Evolutionary conservation across 2,113 vertebrate species (phyloP).

Genomic region (Rhinolophus sinicus): DNA sequence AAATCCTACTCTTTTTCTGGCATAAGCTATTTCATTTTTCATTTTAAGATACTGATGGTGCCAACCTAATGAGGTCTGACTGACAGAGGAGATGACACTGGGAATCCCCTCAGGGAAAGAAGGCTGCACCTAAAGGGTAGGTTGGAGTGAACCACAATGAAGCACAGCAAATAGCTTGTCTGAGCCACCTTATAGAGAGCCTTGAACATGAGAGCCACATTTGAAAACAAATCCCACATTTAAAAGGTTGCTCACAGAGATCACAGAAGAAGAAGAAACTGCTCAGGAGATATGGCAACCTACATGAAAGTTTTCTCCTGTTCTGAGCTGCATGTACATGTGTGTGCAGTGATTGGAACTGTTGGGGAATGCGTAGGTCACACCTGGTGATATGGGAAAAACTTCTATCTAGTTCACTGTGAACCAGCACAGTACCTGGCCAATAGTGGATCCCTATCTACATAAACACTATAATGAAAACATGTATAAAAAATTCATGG

Average conservation of each 20-base stretch:
- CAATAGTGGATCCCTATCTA: neutral
- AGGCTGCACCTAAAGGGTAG: neutral
- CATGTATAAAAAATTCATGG: neutral
- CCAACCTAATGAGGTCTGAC: neutral
- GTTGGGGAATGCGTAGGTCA: neutral
- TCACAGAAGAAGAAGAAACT: neutral
- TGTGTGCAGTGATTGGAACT: neutral
- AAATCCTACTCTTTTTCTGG: constrained; percentile 36
- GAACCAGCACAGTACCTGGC: neutral
- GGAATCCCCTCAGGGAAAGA: neutral
- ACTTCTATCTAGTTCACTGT: neutral
- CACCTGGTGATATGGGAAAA: neutral
- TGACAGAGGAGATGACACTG: neutral
- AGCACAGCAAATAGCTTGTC: neutral
- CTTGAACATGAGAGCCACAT: neutral
- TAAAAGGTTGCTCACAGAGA: neutral
- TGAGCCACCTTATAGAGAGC: neutral
- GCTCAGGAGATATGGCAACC: neutral
- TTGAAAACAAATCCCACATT: constrained; percentile 32
- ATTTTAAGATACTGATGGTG: constrained; percentile 2
- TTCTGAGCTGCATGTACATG: neutral
- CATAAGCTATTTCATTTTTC: constrained; percentile 48
- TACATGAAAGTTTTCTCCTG: neutral
- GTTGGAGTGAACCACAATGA: neutral
- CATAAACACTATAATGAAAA: neutral